Evolutionary conservation across 2,797 vertebrate species (phyloP), one percentile per base, ranked within the genome.

Genomic region (Salarias fasciatus): DNA sequence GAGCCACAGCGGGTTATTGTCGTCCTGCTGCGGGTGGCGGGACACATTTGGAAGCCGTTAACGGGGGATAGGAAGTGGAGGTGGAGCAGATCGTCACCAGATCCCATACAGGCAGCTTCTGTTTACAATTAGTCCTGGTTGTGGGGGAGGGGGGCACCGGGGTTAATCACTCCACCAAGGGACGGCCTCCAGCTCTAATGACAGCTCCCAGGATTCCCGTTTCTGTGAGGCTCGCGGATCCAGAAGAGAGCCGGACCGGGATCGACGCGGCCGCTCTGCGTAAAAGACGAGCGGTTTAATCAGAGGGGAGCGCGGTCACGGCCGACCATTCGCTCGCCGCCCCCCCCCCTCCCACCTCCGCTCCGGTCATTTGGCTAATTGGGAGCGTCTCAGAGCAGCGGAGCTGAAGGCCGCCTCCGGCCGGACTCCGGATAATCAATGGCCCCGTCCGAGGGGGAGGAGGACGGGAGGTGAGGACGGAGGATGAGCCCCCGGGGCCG

Each of bases 331-430:
- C 72, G 60, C 69, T 66, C n/a, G n/a, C n/a, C n/a, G n/a, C n/a
- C n/a, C n/a, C n/a, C n/a, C n/a, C n/a, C n/a, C n/a, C n/a, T n/a
- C n/a, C 58, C 67, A 72, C 73, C 59, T 80, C 65, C 69, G 65
- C 80, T 79, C 76, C 72, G 78, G 62, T 84, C 79, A 75, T 77
- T 79, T 70, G 59, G 69, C 69, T 90, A 88, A 91, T 89, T 89
- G 83, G 85, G 79, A 80, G 75, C 81, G 52, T 86, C 83, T 86
- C 77, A 86, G 77, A 88, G 74, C 73, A 73, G 37, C 77, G 42
- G 69, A 70, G 85, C 69, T 56, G 73, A 87, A 84, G 78, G 40
- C 72, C 71, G 74, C 76, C 75, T 67, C 79, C 30, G 77, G 83
- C 18, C 24, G 18, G 3, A 18, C 76, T 47, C 51, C 2, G 52